phyloP scores from a whole-genome alignment of 2,797 vertebrate genomes.

The Chaetophractus vellerosus region DNA sequence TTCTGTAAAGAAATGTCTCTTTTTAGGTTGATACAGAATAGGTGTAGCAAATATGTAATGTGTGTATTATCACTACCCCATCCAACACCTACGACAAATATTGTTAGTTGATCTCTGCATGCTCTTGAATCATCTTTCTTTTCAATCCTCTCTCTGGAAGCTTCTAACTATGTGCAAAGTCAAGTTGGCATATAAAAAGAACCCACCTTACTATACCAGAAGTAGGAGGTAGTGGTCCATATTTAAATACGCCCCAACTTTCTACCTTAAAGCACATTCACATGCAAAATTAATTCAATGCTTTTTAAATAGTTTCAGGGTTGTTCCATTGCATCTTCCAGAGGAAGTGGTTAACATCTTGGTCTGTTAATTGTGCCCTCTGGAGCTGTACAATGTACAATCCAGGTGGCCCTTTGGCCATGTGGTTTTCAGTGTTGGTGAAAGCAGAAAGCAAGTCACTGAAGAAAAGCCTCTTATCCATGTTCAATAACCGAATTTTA shows the following conservation, averaged over 20 bases:
- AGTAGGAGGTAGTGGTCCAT: not conserved
- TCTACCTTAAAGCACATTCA: not conserved
- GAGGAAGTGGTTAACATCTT: not conserved
- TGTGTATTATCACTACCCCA: not conserved
- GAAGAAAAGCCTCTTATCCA: not conserved
- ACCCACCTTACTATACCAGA: not conserved
- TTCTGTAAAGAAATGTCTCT: not conserved
- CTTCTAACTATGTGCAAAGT: not conserved
- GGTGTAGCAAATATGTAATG: not conserved
- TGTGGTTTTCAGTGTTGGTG: not conserved
- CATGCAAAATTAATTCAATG: not conserved
- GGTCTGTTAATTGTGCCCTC: accelerated
- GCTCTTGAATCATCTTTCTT: slow-evolving; percentile 1
- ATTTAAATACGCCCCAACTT: not conserved
- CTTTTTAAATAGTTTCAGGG: not conserved
- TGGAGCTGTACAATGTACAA: not conserved
- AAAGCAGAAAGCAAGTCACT: not conserved
- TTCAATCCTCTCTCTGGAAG: not conserved
- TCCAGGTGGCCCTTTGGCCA: not conserved
- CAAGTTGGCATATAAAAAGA: not conserved
- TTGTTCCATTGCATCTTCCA: not conserved
- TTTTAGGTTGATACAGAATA: not conserved
- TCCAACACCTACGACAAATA: not conserved
- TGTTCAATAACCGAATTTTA: not conserved
- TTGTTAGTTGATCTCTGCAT: not conserved